Conservation (phyloP, 2,888 invertebrate species). For the Amorpha juglandis region DNA sequence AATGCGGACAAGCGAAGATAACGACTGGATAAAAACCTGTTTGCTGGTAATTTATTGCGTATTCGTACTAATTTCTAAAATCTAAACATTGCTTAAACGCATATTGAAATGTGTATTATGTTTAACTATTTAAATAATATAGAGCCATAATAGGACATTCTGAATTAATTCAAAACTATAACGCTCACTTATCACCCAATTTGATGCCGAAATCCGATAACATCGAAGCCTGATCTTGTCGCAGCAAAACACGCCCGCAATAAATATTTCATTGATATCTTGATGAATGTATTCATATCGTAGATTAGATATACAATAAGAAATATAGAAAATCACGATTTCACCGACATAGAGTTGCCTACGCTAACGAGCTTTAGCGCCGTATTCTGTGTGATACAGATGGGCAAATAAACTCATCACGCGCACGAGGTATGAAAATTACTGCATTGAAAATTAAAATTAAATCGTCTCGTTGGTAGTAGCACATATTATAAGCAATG, state of each 20-base stretch:
- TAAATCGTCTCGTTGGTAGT: too few relatives aligned
- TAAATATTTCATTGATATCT: constrained; percentile 58
- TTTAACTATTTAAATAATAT: not conserved
- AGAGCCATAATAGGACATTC: not conserved
- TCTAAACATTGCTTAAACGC: too few relatives aligned
- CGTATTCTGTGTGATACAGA: constrained; percentile 45
- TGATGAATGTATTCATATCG: constrained; percentile 70
- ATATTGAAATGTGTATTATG: too few relatives aligned
- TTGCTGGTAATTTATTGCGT: too few relatives aligned
- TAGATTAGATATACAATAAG: constrained; percentile 60
- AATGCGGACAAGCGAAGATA: too few relatives aligned
- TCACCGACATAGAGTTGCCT: constrained; percentile 57
- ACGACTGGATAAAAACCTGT: too few relatives aligned
- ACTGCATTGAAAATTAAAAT: too few relatives aligned
- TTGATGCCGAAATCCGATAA: constrained; percentile 43
- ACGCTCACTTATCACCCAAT: not conserved
- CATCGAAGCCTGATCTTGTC: constrained; percentile 38
- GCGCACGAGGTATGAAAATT: not conserved
- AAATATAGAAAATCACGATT: constrained; percentile 65
- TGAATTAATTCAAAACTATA: not conserved
- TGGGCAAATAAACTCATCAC: not conserved
- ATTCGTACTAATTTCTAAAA: too few relatives aligned
- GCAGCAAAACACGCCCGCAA: constrained; percentile 47
- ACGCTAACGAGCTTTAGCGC: constrained; percentile 47
- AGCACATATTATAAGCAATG: too few relatives aligned